Conservation (phyloP, 2,797 vertebrate genomes). For the Eulemur rubriventer region DNA sequence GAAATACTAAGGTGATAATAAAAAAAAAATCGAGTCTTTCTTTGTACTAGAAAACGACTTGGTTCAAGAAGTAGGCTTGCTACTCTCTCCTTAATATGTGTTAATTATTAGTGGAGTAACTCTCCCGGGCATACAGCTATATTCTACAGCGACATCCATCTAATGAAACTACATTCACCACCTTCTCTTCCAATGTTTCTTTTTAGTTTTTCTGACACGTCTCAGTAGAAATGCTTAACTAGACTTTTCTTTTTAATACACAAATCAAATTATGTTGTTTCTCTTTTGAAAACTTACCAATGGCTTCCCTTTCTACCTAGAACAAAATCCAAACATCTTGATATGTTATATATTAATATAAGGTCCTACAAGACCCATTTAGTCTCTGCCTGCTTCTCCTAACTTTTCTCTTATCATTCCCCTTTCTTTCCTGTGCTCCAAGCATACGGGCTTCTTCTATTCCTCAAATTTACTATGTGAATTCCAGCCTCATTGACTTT, state of each 20-base stretch:
- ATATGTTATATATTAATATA: not conserved
- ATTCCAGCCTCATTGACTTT: not conserved
- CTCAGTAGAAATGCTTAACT: conserved; percentile 7
- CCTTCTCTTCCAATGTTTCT: not conserved
- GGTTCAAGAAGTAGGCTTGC: not conserved
- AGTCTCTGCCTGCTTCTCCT: not conserved
- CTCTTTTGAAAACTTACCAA: not conserved
- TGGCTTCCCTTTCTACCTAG: not conserved
- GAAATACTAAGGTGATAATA: not conserved
- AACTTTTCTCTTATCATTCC: not conserved
- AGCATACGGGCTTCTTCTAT: not conserved
- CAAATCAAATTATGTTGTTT: not conserved
- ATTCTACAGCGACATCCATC: not conserved
- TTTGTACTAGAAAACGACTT: not conserved
- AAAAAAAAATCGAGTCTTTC: not conserved
- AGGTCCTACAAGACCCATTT: too few relatives aligned
- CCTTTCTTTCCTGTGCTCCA: not conserved
- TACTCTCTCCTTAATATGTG: not conserved
- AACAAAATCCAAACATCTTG: not conserved
- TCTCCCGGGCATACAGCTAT: not conserved
- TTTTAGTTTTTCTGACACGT: not conserved
- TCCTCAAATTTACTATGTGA: not conserved
- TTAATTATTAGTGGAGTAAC: not conserved
- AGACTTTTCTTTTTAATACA: not conserved
- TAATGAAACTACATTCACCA: not conserved